Evolutionary conservation across 2,797 vertebrate genomes (phyloP), one percentile per base, ranked within the genome.

Genomic region (Limnodromus scolopaceus): DNA sequence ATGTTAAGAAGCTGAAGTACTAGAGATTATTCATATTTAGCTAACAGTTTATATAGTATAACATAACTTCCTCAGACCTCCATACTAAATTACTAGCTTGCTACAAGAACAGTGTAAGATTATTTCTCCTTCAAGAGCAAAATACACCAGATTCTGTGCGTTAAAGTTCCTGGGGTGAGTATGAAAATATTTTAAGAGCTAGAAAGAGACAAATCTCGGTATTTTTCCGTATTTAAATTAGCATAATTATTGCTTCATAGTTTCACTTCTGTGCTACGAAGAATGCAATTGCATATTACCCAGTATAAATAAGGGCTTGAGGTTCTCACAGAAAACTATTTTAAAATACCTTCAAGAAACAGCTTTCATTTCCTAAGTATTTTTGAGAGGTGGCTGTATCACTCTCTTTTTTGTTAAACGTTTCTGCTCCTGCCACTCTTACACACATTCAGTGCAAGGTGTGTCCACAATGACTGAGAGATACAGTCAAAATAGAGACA

Each of bases 161-260:
- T 57, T 75, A 57, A 86, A 75, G 25, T 54, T 75, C 46, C 28
- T 1, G 13, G 46, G 46, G 38, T 91, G 68, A 82, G 66, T 41
- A 68, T 20, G 25, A 81, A 71, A 84, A 84, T 24, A 16, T 41
- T 89, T 65, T 45, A 65, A 79, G 46, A 87, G 57, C 51, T 49
- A 79, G 48, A 65, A 89, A 76, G 48, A 89, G 71, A 82, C 23
- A 87, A 77, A 89, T 66, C 48, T 82, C 11, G 9, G 43, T 74
- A 80, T 45, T 85, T 68, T 84, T 66, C 51, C 22, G 41, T 65
- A 61, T 84, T 66, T 58, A 91, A 79, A 92, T 82, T 85, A 91
- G 71, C 68, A 85, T 87, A 91, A 91, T 91, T 90, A 87, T 38
- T 65, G 65, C 68, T 85, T 77, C 64, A 84, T 28, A 48, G 60